Conservation (phyloP, 2,888 invertebrate species). For the Eumacrocentrus americanus region DNA sequence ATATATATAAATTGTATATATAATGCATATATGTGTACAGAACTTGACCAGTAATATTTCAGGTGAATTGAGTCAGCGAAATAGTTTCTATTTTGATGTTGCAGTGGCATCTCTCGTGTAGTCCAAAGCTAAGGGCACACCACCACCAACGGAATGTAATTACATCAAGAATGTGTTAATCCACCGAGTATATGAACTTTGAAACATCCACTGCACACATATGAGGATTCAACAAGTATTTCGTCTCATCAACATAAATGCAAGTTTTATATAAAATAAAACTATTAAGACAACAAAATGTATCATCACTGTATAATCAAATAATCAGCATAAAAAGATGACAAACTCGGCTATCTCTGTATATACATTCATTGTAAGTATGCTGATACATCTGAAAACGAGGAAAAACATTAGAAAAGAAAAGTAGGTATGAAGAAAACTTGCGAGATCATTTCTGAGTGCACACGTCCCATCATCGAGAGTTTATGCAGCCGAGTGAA, state of each 20-base stretch:
- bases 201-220: neutral
- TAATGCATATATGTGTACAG: too few relatives aligned
- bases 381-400: too few relatives aligned
- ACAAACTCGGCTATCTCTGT: too few relatives aligned
- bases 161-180: constrained; percentile 12
- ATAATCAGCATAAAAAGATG: too few relatives aligned
- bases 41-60: neutral
- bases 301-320: too few relatives aligned
- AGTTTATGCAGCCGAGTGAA: neutral
- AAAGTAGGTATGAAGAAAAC: neutral
- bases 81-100: neutral
- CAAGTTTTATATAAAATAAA: too few relatives aligned
- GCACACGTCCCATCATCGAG: neutral
- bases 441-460: neutral
- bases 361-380: too few relatives aligned
- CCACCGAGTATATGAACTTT: neutral
- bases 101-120: neutral
- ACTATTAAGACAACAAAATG: too few relatives aligned
- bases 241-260: neutral
- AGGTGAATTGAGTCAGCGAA: neutral
- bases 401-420: too few relatives aligned
- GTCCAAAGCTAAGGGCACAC: neutral
- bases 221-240: neutral
- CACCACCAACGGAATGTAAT: constrained; percentile 4
- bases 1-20: neutral